Evolutionary conservation across 1,140 invertebrate genomes (phyloP).

Genomic region (Nymphalis io): DNA sequence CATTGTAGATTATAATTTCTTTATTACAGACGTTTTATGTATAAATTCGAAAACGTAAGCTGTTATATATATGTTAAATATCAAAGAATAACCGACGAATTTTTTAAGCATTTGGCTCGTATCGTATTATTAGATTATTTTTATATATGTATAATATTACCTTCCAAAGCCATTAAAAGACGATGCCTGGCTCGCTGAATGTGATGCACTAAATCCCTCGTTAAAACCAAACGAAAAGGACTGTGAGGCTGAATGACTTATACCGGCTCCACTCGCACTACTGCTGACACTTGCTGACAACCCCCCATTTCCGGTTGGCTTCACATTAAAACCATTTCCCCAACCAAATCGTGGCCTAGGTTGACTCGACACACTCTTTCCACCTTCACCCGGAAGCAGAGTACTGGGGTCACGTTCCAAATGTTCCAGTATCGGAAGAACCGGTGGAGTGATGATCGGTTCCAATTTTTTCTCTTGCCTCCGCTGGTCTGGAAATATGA

Average conservation of each 20-base stretch:
- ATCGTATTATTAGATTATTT: too few species aligned
- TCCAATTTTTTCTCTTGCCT: constrained; percentile 62
- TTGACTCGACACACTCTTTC: constrained; percentile 30
- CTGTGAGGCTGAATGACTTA: constrained; percentile 70
- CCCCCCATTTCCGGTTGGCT: constrained; percentile 61
- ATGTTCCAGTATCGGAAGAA: constrained; percentile 71
- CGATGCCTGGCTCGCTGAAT: constrained; percentile 71
- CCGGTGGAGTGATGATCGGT: constrained; percentile 70
- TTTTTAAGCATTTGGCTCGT: too few species aligned
- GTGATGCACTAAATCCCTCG: constrained; percentile 72
- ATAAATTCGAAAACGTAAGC: too few species aligned
- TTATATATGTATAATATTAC: too few species aligned
- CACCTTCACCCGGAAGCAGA: constrained; percentile 57
- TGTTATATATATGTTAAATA: too few species aligned
- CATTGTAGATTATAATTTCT: too few species aligned
- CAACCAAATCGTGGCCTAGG: constrained; percentile 59
- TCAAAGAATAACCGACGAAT: too few species aligned
- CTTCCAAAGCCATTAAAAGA: constrained; percentile 73
- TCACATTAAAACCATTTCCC: constrained; percentile 63
- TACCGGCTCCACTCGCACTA: constrained; percentile 59
- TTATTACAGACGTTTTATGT: too few species aligned
- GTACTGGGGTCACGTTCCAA: constrained; percentile 73
- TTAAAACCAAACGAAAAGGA: constrained; percentile 75
- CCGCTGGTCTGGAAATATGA: constrained; percentile 66
- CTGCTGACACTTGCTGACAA: constrained; percentile 68